Percentiles rank a stretch among this genome's conserved stretches.
phyloP scores from a whole-genome alignment of 2,113 vertebrate genomes.

The Tympanuchus pallidicinctus region DNA sequence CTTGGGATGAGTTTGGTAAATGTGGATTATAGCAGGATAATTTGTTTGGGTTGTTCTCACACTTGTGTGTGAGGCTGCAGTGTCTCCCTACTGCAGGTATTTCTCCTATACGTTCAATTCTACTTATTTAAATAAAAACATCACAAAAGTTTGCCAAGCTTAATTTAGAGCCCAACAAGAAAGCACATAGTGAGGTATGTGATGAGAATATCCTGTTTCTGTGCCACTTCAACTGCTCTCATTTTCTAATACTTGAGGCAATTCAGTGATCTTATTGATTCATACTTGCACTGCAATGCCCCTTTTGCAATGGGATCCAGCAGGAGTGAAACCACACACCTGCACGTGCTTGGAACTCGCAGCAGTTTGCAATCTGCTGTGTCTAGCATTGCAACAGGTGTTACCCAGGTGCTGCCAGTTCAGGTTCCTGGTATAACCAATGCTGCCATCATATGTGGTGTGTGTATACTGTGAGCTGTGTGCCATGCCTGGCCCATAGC shows the following conservation, averaged over 20 bases:
- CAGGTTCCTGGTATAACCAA: not conserved
- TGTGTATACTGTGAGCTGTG: not conserved
- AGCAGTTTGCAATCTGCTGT: not conserved
- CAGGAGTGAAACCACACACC: not conserved
- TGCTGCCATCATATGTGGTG: fast-evolving
- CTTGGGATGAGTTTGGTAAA: constrained; percentile 23
- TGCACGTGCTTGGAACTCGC: not conserved
- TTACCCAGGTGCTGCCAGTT: not conserved
- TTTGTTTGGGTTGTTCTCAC: constrained; percentile 43
- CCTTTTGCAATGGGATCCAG: not conserved
- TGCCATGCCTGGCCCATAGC: too few relatives aligned
- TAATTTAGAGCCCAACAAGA: not conserved
- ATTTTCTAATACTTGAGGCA: constrained; percentile 33
- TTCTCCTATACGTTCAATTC: not conserved
- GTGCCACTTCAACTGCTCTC: not conserved
- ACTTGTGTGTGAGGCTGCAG: not conserved
- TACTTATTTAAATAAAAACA: not conserved
- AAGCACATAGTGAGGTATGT: not conserved
- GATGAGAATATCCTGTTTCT: constrained; percentile 18
- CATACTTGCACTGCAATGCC: not conserved
- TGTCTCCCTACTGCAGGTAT: not conserved
- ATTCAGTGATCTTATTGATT: constrained; percentile 33
- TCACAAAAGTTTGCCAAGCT: not conserved
- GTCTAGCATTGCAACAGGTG: not conserved
- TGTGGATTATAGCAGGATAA: constrained; percentile 50